phyloP scores from a whole-genome alignment of 1,140 invertebrate genomes.

The Heterodera carotae region DNA sequence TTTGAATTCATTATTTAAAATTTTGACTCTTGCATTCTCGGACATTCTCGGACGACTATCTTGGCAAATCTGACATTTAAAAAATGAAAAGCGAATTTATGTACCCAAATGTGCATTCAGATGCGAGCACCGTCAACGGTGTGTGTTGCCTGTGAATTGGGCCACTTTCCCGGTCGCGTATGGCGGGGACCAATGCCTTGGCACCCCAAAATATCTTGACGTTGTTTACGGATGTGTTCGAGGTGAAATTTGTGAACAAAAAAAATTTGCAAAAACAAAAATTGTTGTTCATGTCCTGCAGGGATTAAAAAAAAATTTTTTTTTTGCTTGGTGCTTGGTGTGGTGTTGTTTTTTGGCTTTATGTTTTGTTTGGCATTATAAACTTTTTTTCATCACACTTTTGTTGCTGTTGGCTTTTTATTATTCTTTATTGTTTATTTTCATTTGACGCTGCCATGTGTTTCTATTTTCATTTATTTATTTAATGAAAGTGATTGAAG shows the following conservation, averaged over 20 bases:
- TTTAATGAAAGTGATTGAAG: too few relatives aligned
- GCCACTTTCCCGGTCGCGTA: constrained; percentile 8
- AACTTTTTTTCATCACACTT: neutral
- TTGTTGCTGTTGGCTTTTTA: too few relatives aligned
- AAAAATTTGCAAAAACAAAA: too few relatives aligned
- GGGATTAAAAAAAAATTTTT: neutral
- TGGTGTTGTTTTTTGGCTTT: constrained; percentile 14
- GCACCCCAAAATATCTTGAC: constrained; percentile 36
- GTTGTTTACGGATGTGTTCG: constrained; percentile 28
- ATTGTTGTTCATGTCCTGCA: neutral
- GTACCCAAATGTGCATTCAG: neutral
- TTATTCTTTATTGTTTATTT: neutral
- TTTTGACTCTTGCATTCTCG: too few relatives aligned
- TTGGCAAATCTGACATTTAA: neutral
- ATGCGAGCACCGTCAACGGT: constrained; percentile 30
- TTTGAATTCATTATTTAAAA: too few relatives aligned
- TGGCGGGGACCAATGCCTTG: constrained; percentile 26
- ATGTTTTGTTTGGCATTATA: neutral
- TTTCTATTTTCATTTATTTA: too few relatives aligned
- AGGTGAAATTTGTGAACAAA: too few relatives aligned
- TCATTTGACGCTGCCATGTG: too few relatives aligned
- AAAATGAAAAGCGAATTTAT: neutral
- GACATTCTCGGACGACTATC: too few relatives aligned
- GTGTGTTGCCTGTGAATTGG: constrained; percentile 27
- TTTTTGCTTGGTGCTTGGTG: constrained; percentile 1